Base-by-base conservation (phyloP, 2,797 vertebrate species). In the Nasua narica region DNA sequence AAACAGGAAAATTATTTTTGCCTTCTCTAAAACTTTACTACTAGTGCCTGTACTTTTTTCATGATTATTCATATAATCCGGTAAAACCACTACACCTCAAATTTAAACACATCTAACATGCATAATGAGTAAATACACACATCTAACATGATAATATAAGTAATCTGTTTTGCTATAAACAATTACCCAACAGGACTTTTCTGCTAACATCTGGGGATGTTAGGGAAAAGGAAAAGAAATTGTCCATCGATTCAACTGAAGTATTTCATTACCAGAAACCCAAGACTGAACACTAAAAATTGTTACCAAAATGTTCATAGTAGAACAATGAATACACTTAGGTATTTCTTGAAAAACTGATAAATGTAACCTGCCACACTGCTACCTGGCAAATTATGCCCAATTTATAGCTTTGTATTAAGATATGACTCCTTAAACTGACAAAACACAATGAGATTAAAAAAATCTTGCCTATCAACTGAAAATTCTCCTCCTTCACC, bases 401-500 rank as follows among this genome's bases (percentile, higher is more conserved):
- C 46, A 50, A 81, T 52, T 87, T 54, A 88, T 4, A 92, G 12
- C 40, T 91, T 54, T 46, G 89, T 40, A 16, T 67, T 94, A 78
- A 87, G 2, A 32, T 10, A 27, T 48, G 48, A 90, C 37, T 79
- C 35, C 37, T 43, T 13, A 76, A 77, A 86, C 23, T 56, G 29
- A 93, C 19, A 94, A 87, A 87, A 67, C 15, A 88, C 15, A 5
- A 87, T 72, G 52, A 87, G 32, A n/a, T 56, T 18, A 93, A 60
- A 94, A 32, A 15, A 94, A 87, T 79, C 98, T 99, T 99, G 99
- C 99, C 99, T 99, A 97, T 99, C 99, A 90, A 98, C 98, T 11
- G 99, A 99, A 97, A 99, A 99, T 95, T 99, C 99, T 96, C 99
- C 99, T 92, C 99, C 99, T 97, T 99, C 99, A 1, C 99, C 99